Evolutionary conservation across 2,113 vertebrate genomes (phyloP), one percentile per base, ranked within the genome.

Genomic region (Ictidomys tridecemlineatus): DNA sequence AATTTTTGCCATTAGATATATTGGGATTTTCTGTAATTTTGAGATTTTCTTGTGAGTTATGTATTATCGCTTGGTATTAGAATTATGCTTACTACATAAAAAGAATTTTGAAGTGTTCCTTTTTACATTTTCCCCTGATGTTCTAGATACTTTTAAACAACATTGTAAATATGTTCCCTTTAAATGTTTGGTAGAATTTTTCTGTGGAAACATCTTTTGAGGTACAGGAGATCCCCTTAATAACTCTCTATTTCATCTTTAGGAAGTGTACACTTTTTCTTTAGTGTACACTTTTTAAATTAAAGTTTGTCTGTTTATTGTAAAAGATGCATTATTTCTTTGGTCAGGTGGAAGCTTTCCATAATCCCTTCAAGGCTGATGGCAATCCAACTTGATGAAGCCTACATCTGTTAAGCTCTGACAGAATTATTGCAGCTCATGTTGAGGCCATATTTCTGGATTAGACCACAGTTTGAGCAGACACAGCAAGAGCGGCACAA

Each of bases 201-300:
- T 73, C 42, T 80, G 30, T 82, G 8, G 34, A 86, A 77, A 48
- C 42, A 48, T 86, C 30, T 39, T 87, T 77, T 58, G 37, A 56
- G 4, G 2, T 70, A 17, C 10, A 7, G 13, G 9, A 48, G 37
- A 84, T 39, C 16, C 5, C 24, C 63, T 93, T 88, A 63, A 69
- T 67, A 85, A 63, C 12, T 83, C 24, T 85, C 6, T 84, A 48
- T 77, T 95, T 91, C 9, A 24, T 78, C 12, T 91, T 20, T 78
- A 70, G 56, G 73, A 89, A 85, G 22, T 39, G 51, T 73, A 61
- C 30, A 24, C 30, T 97, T 90, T 79, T 90, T 89, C 26, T 97
- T 90, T 69, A 85, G 22, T 39, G 61, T 73, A 69, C 30, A 24
- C 30, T 95, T 90, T 79, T 90, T 78, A 9, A 78, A 45, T 76